Evolutionary conservation across 2,888 invertebrate species (phyloP).

Genomic region (Ryuthela nishihirai): DNA sequence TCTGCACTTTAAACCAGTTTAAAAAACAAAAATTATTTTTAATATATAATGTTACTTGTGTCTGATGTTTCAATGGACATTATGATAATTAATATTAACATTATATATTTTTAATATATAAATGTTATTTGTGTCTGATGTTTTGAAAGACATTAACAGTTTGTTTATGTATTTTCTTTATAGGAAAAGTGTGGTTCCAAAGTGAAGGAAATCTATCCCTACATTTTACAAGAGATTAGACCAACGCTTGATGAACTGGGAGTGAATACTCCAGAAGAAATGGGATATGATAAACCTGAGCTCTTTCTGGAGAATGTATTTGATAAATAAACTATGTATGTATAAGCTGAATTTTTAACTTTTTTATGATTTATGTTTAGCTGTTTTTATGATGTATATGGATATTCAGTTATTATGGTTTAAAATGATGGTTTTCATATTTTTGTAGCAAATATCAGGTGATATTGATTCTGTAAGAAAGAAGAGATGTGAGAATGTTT

Average conservation of each 20-base stretch:
- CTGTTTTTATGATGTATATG: too few relatives aligned
- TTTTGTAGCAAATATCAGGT: too few relatives aligned
- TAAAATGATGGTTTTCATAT: too few relatives aligned
- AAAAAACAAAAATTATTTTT: too few relatives aligned
- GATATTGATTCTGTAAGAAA: too few relatives aligned
- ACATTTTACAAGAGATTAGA: conserved; percentile 80
- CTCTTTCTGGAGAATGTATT: conserved; percentile 61
- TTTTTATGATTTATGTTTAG: too few relatives aligned
- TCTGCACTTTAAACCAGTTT: too few relatives aligned
- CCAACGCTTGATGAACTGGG: conserved; percentile 93
- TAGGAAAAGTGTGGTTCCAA: conserved; percentile 73
- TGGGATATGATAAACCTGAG: conserved; percentile 97
- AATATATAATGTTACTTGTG: too few relatives aligned
- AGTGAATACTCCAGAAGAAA: conserved; percentile 86
- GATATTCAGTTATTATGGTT: too few relatives aligned
- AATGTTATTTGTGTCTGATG: background rate
- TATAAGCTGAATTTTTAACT: too few relatives aligned
- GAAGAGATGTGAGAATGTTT: too few relatives aligned
- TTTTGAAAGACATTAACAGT: background rate
- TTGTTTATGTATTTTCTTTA: background rate
- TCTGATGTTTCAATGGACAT: background rate
- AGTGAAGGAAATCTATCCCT: conserved; percentile 76
- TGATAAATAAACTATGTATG: too few relatives aligned
- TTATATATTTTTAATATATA: background rate
- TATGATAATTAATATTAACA: background rate